A percentile compares a stretch with the other conserved stretches of the same genome.
phyloP scores from a whole-genome alignment of 2,797 vertebrate genomes.

The Sardinella longiceps region DNA sequence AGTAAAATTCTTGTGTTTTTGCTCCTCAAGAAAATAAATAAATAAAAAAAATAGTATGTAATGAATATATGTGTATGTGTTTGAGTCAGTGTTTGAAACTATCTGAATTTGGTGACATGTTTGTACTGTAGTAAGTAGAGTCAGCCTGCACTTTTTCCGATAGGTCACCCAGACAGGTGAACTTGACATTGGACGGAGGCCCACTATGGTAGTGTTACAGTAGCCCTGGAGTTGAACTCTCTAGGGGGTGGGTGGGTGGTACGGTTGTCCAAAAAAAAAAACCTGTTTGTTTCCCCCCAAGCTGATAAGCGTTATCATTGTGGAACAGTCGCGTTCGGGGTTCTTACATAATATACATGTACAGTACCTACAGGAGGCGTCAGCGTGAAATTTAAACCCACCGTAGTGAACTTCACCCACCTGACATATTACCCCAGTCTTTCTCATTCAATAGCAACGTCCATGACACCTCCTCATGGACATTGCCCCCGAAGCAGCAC shows the following conservation, averaged over 20 bases:
- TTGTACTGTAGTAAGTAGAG: not conserved
- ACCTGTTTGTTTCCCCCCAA: not conserved
- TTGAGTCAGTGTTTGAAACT: no score
- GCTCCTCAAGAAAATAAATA: no score
- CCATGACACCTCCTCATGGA: not conserved
- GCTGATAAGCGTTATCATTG: not conserved
- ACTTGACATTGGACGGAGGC: not conserved
- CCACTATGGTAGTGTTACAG: not conserved
- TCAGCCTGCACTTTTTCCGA: not conserved
- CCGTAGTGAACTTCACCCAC: not conserved
- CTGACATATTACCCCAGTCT: constrained; percentile 2
- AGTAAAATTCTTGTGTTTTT: no score
- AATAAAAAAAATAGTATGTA: no score
- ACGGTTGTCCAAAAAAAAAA: not conserved
- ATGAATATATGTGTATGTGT: no score
- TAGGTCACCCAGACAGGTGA: not conserved
- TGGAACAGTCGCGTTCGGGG: not conserved
- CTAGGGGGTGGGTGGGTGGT: not conserved
- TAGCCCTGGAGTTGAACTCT: not conserved
- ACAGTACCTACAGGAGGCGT: not conserved
- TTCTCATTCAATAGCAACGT: not conserved
- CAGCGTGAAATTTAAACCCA: not conserved
- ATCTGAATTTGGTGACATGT: not conserved
- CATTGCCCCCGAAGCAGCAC: not conserved
- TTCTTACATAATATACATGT: not conserved